phyloP scores from a whole-genome alignment of 2,113 vertebrate genomes.

The Poeciliopsis turrubarensis region DNA sequence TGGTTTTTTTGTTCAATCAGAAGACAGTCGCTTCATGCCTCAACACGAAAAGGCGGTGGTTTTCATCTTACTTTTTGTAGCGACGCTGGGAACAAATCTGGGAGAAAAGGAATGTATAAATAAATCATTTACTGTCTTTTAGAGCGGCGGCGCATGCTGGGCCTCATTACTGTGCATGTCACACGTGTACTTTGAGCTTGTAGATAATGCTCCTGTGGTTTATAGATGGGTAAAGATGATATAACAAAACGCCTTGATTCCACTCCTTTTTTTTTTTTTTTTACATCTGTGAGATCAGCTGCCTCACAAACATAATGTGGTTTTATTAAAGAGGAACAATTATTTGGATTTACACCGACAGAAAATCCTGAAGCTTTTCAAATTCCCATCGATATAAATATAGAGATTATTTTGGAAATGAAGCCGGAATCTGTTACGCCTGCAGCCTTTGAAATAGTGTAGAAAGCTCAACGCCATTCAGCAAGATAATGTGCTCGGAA shows the following conservation, averaged over 20 bases:
- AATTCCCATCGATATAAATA: background rate
- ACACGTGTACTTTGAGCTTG: conserved; percentile 63
- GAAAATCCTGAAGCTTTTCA: conserved; percentile 1
- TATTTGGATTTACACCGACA: background rate
- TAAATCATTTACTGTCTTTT: conserved; percentile 73
- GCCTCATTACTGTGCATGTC: conserved; percentile 68
- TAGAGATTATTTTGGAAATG: background rate
- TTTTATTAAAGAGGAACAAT: conserved; percentile 24
- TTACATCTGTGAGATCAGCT: conserved; percentile 3
- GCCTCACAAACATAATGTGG: conserved; percentile 9
- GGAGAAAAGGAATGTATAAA: conserved; percentile 69
- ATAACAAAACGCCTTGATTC: conserved; percentile 49
- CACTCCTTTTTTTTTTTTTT: conserved; percentile 13
- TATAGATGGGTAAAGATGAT: conserved; percentile 57
- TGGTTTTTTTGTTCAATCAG: conserved; percentile 34
- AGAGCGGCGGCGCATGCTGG: conserved; percentile 49
- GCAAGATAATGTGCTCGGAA: background rate
- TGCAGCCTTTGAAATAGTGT: background rate
- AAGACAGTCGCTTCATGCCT: conserved; percentile 55
- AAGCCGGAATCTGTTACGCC: background rate
- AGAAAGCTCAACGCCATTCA: background rate
- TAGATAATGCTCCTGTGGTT: conserved; percentile 61
- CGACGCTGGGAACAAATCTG: conserved; percentile 68
- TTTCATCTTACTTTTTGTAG: conserved; percentile 69
- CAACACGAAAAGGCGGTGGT: conserved; percentile 54